These are phyloP conservation scores for Oncorhynchus keta DNA, from an alignment of 2,113 vertebrate species.

Conservation along the genomic window DNA sequence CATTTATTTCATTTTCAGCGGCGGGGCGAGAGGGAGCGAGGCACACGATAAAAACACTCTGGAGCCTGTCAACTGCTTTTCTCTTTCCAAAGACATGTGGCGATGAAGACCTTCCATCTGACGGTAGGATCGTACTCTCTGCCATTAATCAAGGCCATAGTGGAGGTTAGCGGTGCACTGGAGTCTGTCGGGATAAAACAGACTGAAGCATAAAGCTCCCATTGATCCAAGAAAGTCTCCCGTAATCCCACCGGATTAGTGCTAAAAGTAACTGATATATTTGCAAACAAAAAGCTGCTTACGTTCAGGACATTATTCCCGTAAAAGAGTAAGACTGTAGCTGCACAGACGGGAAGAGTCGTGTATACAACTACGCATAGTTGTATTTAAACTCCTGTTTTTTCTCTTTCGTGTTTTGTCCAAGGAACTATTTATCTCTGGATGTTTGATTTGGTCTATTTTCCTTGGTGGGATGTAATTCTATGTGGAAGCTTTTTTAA, in stretches of 20 bases:
- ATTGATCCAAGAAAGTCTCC: conserved; percentile 55
- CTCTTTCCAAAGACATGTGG: conserved; percentile 17
- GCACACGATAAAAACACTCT: neutral
- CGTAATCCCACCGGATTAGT: conserved; percentile 49
- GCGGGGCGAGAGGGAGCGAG: neutral
- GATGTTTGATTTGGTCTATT: too few relatives aligned
- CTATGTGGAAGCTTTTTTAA: neutral
- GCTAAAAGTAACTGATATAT: conserved; percentile 50
- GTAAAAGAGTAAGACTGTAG: too few relatives aligned
- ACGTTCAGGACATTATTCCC: too few relatives aligned
- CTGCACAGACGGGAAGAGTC: too few relatives aligned
- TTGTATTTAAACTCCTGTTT: too few relatives aligned
- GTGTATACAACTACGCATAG: too few relatives aligned
- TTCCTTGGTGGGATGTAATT: too few relatives aligned
- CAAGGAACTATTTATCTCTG: too few relatives aligned
- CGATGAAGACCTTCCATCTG: conserved; percentile 45
- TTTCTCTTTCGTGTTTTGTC: too few relatives aligned
- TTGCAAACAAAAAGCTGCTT: conserved; percentile 36
- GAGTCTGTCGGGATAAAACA: conserved; percentile 45
- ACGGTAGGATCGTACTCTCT: conserved; percentile 47
- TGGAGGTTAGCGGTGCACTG: conserved; percentile 32
- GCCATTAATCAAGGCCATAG: conserved; percentile 62
- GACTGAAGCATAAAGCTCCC: conserved; percentile 66
- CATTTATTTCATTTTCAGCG: neutral
- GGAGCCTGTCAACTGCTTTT: neutral